A percentile compares a stretch with the other conserved stretches of the same genome.
Evolutionary conservation across 1,140 invertebrate genomes (phyloP).

Genomic region (Trinorchestia longiramus): DNA sequence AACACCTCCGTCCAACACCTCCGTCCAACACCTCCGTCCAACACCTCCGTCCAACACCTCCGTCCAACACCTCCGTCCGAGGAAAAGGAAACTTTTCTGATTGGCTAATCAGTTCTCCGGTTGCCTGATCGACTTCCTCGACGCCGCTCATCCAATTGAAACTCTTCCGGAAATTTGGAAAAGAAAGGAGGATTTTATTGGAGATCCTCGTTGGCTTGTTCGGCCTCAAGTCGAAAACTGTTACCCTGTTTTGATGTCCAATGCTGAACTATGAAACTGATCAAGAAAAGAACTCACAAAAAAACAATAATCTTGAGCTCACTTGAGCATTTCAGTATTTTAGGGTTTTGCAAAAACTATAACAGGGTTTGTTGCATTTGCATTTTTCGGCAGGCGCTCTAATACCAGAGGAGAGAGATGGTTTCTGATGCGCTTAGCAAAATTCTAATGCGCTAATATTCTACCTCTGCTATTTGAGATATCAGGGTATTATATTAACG

Average conservation of each 20-base stretch:
- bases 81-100: not conserved
- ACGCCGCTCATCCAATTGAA: conserved; percentile 23
- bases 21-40: not conserved
- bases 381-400: no score
- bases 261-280: not conserved
- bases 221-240: not conserved
- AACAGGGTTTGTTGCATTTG: no score
- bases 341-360: no score
- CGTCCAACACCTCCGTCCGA: not conserved
- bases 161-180: conserved; percentile 13
- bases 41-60: not conserved
- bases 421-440: no score
- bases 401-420: no score
- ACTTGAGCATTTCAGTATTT: no score
- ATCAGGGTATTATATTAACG: no score
- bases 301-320: no score
- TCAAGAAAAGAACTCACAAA: not conserved
- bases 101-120: conserved; percentile 44
- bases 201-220: not conserved
- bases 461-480: no score
- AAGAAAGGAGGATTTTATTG: conserved; percentile 7
- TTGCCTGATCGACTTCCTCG: not conserved
- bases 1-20: not conserved
- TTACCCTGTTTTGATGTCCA: not conserved
- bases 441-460: no score